phyloP scores from a whole-genome alignment of 2,888 invertebrate species.

The Brachyopa scutellaris region DNA sequence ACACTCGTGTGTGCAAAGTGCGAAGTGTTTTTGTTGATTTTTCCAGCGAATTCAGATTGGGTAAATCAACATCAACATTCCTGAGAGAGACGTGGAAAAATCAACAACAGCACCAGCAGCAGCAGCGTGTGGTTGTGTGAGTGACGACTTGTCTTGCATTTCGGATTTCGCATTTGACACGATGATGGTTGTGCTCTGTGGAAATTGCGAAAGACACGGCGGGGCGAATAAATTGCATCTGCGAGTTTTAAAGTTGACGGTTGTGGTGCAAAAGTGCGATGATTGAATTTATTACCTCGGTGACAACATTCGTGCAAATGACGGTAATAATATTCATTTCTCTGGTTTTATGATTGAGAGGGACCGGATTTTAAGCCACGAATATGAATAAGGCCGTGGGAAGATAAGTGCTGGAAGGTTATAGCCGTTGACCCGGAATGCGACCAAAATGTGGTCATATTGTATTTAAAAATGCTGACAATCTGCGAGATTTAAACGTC shows the following conservation, averaged over 20 bases:
- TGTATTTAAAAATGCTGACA: too few species aligned
- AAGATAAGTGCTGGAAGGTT: background rate
- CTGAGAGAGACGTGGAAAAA: slow-evolving; percentile 3
- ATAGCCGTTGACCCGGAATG: too few species aligned
- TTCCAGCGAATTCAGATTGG: background rate
- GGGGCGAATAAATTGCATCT: slow-evolving; percentile 2
- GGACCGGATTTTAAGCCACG: background rate
- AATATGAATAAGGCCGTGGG: background rate
- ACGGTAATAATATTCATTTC: background rate
- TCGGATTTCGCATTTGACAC: too few species aligned
- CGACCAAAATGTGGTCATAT: too few species aligned
- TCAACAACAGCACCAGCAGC: background rate
- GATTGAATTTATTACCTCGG: background rate
- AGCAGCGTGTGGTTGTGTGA: too few species aligned
- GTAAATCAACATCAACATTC: background rate
- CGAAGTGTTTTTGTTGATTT: too few species aligned
- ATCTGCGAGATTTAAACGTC: too few species aligned
- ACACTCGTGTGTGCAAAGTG: background rate
- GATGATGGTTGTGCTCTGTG: background rate
- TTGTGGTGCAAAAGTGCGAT: background rate
- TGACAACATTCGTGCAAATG: background rate
- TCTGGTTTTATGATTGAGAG: background rate
- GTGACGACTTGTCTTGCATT: slow-evolving; percentile 1
- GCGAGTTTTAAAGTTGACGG: background rate
- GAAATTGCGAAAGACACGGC: too few species aligned